Conservation (phyloP, 2,797 vertebrate species). For the Anniella stebbinsi region DNA sequence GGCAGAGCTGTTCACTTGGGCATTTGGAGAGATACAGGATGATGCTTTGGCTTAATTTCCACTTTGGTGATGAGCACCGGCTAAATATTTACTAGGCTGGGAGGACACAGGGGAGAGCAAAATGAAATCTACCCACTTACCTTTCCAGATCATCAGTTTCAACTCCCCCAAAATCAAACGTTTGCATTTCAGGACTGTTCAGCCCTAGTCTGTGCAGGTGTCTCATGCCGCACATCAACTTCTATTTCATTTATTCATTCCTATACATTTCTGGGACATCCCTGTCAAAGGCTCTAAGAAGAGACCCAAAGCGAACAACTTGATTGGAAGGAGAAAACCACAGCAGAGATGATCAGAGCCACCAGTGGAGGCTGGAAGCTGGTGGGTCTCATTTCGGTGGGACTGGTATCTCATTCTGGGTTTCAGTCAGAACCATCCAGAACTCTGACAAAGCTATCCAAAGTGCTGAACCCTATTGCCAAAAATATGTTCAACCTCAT, state of each 20-base stretch:
- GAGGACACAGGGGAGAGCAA: slow-evolving; percentile 16
- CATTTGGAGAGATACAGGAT: slow-evolving; percentile 7
- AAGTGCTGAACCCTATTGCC: too few species aligned
- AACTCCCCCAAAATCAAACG: not conserved
- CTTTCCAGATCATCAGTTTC: slow-evolving; percentile 31
- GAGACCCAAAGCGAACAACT: not conserved
- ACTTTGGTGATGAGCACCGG: slow-evolving; percentile 35
- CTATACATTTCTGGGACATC: not conserved
- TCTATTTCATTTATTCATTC: not conserved
- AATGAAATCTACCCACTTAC: slow-evolving; percentile 5
- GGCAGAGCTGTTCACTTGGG: not conserved
- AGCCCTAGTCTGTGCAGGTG: not conserved
- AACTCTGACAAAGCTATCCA: too few species aligned
- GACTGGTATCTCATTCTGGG: too few species aligned
- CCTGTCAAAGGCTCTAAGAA: not conserved
- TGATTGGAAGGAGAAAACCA: not conserved
- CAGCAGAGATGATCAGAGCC: not conserved
- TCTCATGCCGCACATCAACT: not conserved
- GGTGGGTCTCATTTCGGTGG: too few species aligned
- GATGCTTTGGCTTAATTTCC: slow-evolving; percentile 45
- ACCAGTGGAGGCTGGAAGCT: too few species aligned
- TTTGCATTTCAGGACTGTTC: not conserved
- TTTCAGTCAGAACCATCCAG: too few species aligned
- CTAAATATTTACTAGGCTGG: slow-evolving; percentile 57
- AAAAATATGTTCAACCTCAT: too few species aligned